These are phyloP conservation scores for Girardia tigrina DNA, from an alignment of 2,888 invertebrate genomes.

Conservation along the genomic window DNA sequence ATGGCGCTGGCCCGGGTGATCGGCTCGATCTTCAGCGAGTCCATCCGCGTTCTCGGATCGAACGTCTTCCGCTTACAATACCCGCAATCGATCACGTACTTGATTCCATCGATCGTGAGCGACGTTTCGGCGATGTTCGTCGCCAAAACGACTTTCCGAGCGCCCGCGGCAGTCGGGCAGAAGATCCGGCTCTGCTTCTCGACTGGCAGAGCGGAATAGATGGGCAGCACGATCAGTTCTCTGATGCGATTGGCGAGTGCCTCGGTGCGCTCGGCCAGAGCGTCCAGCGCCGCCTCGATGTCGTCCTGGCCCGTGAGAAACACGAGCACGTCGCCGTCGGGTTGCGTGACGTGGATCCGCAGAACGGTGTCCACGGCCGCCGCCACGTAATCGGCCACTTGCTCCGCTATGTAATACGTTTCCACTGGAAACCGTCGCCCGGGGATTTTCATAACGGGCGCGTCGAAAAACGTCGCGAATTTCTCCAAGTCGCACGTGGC, in stretches of 20 bases:
- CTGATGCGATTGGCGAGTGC: conserved; percentile 79
- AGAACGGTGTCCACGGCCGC: conserved; percentile 89
- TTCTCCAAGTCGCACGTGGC: conserved; percentile 95
- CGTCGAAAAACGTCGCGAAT: conserved; percentile 89
- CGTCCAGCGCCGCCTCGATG: conserved; percentile 53
- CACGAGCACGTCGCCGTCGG: conserved; percentile 78
- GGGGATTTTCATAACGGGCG: conserved; percentile 89
- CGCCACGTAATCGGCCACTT: conserved; percentile 95
- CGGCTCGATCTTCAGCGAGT: conserved; percentile 80
- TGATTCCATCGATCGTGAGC: conserved; percentile 91
- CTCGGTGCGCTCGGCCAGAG: conserved; percentile 65
- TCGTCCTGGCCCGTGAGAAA: conserved; percentile 70
- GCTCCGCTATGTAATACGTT: conserved; percentile 91
- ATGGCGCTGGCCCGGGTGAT: conserved; percentile 89
- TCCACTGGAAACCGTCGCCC: conserved; percentile 94
- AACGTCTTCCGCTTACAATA: conserved; percentile 98
- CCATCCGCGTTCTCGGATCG: conserved; percentile 90
- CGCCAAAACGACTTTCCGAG: conserved; percentile 85
- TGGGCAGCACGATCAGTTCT: conserved; percentile 79
- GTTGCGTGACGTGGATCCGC: conserved; percentile 94
- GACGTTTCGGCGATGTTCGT: conserved; percentile 99
- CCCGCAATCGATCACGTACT: conserved; percentile 97
- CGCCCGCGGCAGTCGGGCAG: conserved; percentile 85
- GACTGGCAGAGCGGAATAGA: conserved; percentile 80
- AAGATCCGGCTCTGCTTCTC: conserved; percentile 91